Percentiles rank a stretch among this genome's conserved stretches.
These are phyloP conservation scores for Chymomyza costata DNA, from an alignment of 1,140 invertebrate genomes.

Conservation along the genomic window DNA sequence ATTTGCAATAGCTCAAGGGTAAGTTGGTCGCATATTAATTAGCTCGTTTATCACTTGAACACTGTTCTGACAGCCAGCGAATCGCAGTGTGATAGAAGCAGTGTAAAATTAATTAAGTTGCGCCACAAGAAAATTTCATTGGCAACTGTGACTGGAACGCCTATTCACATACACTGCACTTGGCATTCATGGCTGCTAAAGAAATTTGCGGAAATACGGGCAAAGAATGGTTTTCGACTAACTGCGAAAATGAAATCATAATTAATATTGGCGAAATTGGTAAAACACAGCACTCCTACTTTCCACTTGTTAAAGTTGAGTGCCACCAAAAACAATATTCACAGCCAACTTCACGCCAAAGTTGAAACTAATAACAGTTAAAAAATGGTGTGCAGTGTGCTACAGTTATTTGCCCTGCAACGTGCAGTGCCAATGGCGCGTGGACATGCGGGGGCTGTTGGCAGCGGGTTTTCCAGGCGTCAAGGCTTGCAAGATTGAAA, in stretches of 20 bases:
- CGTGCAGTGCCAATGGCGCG: conserved; percentile 7
- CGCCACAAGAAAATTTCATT: conserved; percentile 55
- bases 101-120: conserved; percentile 72
- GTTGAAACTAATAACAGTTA: conserved; percentile 44
- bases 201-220: background rate
- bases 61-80: conserved; percentile 55
- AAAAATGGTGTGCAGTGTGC: conserved; percentile 26
- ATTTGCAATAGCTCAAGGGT: conserved; percentile 7
- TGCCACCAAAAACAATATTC: background rate
- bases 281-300: conserved; percentile 35
- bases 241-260: conserved; percentile 60
- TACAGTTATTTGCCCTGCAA: conserved; percentile 16
- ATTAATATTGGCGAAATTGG: conserved; percentile 70
- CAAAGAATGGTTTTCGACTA: conserved; percentile 2
- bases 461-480: conserved; percentile 28
- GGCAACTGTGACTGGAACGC: conserved; percentile 18
- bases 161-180: conserved; percentile 8
- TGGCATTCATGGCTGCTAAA: conserved; percentile 7
- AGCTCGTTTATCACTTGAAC: conserved; percentile 69
- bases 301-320: too few species aligned
- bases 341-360: background rate
- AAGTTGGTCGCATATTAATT: conserved; percentile 64
- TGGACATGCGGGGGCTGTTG: conserved; percentile 12
- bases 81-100: conserved; percentile 45
- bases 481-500: conserved; percentile 58